Conservation (phyloP, 2,113 vertebrate genomes). For the Orcinus orca region DNA sequence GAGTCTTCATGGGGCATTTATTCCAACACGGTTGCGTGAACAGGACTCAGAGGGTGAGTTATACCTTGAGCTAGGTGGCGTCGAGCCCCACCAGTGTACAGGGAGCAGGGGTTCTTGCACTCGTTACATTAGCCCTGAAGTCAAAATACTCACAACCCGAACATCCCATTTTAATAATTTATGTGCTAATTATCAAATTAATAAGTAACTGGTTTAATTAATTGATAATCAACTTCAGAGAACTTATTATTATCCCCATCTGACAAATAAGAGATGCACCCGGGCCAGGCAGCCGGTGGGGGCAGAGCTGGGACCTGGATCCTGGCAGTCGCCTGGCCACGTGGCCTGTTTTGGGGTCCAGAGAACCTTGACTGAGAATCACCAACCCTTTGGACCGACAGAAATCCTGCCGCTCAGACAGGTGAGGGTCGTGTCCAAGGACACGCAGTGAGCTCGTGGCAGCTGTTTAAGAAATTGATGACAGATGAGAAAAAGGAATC, state of each 20-base stretch:
- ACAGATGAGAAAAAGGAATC: not conserved
- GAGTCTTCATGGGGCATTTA: fast-evolving
- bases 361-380: fast-evolving
- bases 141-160: not conserved
- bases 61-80: fast-evolving
- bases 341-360: fast-evolving
- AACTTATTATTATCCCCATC: fast-evolving
- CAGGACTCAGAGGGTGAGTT: fast-evolving
- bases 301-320: not conserved
- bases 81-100: fast-evolving
- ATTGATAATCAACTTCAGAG: not conserved
- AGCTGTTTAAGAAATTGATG: not conserved
- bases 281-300: fast-evolving
- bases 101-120: fast-evolving
- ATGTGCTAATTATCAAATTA: not conserved
- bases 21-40: fast-evolving
- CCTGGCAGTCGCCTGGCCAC: fast-evolving
- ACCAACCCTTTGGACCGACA: fast-evolving
- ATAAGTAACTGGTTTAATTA: not conserved
- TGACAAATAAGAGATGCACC: not conserved
- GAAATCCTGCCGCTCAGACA: not conserved
- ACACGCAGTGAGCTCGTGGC: fast-evolving
- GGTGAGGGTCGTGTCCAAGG: not conserved
- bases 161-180: not conserved
- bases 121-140: fast-evolving